Conservation (phyloP, 2,113 vertebrate species). For the Rattus rattus region DNA sequence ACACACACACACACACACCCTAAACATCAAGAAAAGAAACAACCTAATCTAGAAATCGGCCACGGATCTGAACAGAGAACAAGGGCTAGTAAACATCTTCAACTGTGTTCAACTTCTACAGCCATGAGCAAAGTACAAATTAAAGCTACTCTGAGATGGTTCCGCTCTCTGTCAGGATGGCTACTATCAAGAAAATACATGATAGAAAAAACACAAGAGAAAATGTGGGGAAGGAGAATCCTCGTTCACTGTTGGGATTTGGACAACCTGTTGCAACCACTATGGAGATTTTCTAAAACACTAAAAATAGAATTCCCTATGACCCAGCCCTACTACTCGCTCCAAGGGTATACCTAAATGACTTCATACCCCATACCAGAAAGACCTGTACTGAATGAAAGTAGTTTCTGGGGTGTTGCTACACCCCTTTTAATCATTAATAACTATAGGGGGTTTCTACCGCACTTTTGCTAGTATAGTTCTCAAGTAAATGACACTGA, state of each 20-base stretch:
- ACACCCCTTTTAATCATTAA: too few species aligned
- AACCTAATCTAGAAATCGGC: not conserved
- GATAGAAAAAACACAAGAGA: not conserved
- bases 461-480: too few species aligned
- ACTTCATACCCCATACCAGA: not conserved
- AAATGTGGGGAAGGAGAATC: too few species aligned
- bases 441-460: too few species aligned
- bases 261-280: not conserved
- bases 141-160: not conserved
- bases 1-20: too few species aligned
- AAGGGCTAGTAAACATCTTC: not conserved
- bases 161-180: too few species aligned
- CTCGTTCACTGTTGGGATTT: not conserved
- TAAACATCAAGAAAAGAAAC: not conserved
- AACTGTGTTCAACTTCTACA: not conserved
- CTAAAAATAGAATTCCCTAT: not conserved
- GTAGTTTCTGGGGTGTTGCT: too few species aligned
- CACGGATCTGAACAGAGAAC: not conserved
- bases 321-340: not conserved
- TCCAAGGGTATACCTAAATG: not conserved
- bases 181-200: not conserved
- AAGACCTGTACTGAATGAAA: not conserved
- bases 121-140: not conserved
- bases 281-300: not conserved
- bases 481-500: too few species aligned